Evolutionary conservation across 2,797 vertebrate genomes (phyloP).

Genomic region (Babyrousa celebensis): DNA sequence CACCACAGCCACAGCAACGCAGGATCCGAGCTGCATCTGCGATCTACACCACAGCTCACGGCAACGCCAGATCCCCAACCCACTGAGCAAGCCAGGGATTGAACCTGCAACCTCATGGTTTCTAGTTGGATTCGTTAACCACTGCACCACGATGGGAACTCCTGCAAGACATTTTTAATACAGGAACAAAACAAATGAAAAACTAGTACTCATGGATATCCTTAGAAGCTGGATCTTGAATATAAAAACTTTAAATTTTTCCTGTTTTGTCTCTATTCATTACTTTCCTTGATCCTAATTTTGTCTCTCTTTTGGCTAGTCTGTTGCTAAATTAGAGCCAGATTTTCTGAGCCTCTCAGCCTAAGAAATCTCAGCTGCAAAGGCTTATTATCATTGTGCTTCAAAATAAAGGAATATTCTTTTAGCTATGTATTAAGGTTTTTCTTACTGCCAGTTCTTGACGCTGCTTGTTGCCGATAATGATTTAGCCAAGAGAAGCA

Average conservation of each 20-base stretch:
- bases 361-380: not conserved
- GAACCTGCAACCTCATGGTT: too few species aligned
- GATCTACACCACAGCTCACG: too few species aligned
- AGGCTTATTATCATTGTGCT: not conserved
- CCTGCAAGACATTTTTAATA: conserved; percentile 24
- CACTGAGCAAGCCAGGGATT: too few species aligned
- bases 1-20: too few species aligned
- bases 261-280: not conserved
- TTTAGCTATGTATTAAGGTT: not conserved
- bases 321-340: not conserved
- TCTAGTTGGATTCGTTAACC: too few species aligned
- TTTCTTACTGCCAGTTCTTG: not conserved
- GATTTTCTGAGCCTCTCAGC: not conserved
- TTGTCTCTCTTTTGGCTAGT: not conserved
- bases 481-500: not conserved
- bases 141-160: too few species aligned
- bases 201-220: not conserved
- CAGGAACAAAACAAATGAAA: conserved; percentile 21
- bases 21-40: too few species aligned
- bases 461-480: not conserved
- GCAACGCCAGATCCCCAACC: too few species aligned
- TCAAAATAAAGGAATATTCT: not conserved
- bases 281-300: not conserved
- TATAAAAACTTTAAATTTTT: not conserved
- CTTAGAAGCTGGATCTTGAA: not conserved